Conservation (phyloP, 2,888 invertebrate genomes). For the Frankliniella intonsa region DNA sequence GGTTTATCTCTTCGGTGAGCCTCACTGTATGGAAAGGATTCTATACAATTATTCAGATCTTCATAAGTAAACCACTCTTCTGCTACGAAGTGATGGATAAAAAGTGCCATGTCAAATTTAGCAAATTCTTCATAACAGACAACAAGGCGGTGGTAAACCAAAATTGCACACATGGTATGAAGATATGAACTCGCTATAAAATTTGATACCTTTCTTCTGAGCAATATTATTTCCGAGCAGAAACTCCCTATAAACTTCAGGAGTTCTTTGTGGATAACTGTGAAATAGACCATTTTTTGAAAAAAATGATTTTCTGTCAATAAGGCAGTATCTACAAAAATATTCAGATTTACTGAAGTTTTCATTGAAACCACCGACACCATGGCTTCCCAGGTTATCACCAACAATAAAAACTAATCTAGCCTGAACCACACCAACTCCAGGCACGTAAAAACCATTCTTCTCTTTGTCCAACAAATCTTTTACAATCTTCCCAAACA, state of each 20-base stretch:
- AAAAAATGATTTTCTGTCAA: not conserved
- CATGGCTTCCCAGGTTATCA: slow-evolving; percentile 39
- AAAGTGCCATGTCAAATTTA: not conserved
- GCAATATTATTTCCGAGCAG: not conserved
- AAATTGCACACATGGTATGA: not conserved
- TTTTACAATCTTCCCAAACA: slow-evolving; percentile 35
- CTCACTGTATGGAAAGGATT: not conserved
- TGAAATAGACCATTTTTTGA: not conserved
- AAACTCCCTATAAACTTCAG: not conserved
- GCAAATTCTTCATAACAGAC: not conserved
- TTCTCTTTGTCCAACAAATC: slow-evolving; percentile 35
- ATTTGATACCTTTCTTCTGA: not conserved
- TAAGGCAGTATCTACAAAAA: slow-evolving; percentile 38
- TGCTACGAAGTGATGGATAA: not conserved
- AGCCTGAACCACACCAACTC: slow-evolving; percentile 30
- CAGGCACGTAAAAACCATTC: slow-evolving; percentile 31
- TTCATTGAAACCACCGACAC: slow-evolving; percentile 38
- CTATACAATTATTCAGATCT: not conserved
- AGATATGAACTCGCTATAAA: not conserved
- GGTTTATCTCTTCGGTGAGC: not conserved
- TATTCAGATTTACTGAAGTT: slow-evolving; percentile 36
- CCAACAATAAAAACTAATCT: slow-evolving; percentile 38
- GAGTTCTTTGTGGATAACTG: not conserved
- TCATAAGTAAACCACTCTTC: not conserved
- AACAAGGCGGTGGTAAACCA: not conserved